Conservation (phyloP, 1,140 invertebrate genomes). For the Anastrepha obliqua region DNA sequence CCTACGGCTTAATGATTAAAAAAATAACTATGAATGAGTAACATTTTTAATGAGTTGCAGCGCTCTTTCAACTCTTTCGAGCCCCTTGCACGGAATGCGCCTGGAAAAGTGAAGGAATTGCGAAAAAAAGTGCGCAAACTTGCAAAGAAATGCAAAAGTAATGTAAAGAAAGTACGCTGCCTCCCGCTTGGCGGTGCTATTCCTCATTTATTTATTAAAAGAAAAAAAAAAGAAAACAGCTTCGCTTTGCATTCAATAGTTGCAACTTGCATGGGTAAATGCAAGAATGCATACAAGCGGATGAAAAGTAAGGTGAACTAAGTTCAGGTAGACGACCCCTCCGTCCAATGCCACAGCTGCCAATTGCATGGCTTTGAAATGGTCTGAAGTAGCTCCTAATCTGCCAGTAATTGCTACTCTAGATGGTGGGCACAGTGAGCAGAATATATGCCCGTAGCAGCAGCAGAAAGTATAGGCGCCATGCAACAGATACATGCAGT, state of each 20-base stretch:
- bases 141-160: not conserved
- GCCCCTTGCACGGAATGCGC: not conserved
- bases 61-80: not conserved
- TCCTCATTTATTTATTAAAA: not conserved
- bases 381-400: conserved; percentile 40
- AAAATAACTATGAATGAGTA: conserved; percentile 4
- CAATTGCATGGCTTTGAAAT: conserved; percentile 37
- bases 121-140: not conserved
- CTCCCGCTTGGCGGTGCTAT: not conserved
- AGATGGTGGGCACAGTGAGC: not conserved
- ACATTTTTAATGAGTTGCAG: conserved; percentile 45
- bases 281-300: not conserved
- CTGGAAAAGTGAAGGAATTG: not conserved
- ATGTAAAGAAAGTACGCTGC: not conserved
- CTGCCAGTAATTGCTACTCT: conserved; percentile 51
- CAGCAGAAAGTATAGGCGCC: not conserved
- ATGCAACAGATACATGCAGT: not conserved
- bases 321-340: not conserved
- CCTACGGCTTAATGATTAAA: not conserved
- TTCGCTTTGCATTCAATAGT: not conserved
- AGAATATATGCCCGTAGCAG: not conserved
- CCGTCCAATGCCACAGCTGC: not conserved
- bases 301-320: not conserved
- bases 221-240: no score
- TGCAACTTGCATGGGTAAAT: conserved; percentile 21